Evolutionary conservation across 1,140 invertebrate species (phyloP).

Genomic region (Tenebrio molitor): DNA sequence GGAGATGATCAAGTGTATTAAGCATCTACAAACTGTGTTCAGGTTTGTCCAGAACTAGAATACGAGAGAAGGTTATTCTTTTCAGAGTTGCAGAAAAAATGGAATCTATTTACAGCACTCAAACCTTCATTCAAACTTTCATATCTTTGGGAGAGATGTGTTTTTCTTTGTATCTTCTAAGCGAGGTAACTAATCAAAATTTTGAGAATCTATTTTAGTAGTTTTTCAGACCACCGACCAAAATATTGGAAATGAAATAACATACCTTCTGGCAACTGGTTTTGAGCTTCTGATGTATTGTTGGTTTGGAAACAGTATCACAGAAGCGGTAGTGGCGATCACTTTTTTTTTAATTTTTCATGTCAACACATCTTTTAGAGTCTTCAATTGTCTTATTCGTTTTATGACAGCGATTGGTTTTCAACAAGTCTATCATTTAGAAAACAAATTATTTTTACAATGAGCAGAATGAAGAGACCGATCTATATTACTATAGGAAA

Average conservation of each 20-base stretch:
- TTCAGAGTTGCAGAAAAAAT: constrained; percentile 57
- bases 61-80: no score
- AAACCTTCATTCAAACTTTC: constrained; percentile 58
- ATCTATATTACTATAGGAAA: constrained; percentile 62
- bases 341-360: constrained; percentile 7
- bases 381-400: constrained; percentile 45
- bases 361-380: constrained; percentile 57
- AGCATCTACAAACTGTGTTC: constrained; percentile 58
- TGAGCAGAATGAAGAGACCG: constrained; percentile 57
- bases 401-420: constrained; percentile 61
- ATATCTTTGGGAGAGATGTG: constrained; percentile 59
- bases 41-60: no score
- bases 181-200: constrained; percentile 56
- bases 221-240: constrained; percentile 51
- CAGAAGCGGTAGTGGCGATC: constrained; percentile 55
- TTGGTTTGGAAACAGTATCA: constrained; percentile 61
- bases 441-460: constrained; percentile 59
- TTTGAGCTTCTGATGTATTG: constrained; percentile 59
- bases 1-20: constrained; percentile 57
- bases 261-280: constrained; percentile 53
- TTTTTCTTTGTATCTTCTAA: constrained; percentile 59
- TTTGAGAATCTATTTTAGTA: constrained; percentile 14
- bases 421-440: constrained; percentile 55
- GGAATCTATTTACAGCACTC: constrained; percentile 58
- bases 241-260: constrained; percentile 46